Evolutionary conservation across 2,113 vertebrate species (phyloP).

Genomic region (Ginglymostoma cirratum): DNA sequence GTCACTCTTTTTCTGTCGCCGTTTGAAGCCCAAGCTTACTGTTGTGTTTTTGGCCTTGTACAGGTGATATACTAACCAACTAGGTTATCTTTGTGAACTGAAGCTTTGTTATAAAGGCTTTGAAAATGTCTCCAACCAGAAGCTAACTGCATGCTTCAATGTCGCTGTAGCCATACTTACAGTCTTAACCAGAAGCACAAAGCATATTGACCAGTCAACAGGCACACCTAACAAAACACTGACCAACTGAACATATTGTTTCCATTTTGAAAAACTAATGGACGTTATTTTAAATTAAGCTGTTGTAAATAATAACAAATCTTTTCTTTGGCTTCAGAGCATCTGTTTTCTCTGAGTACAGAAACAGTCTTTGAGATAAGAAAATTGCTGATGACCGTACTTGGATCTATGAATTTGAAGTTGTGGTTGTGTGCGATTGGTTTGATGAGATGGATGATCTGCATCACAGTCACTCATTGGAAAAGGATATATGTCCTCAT

Average conservation of each 20-base stretch:
- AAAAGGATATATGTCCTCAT: no score
- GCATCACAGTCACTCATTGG: no score
- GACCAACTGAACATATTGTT: not conserved
- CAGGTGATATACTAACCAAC: not conserved
- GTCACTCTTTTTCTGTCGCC: not conserved
- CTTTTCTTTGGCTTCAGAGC: no score
- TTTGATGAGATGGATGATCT: no score
- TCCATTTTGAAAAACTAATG: no score
- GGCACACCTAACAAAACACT: not conserved
- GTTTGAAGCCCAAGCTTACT: not conserved
- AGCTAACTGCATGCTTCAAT: not conserved
- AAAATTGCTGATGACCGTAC: no score
- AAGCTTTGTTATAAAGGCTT: not conserved
- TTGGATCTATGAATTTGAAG: no score
- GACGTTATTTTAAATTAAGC: no score
- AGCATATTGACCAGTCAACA: not conserved
- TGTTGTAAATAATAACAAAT: no score
- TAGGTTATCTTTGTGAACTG: not conserved
- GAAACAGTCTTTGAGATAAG: no score
- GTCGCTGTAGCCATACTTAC: not conserved
- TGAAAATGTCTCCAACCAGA: not conserved
- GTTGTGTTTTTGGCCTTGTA: not conserved
- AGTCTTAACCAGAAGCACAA: not conserved
- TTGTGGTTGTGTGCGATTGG: no score
- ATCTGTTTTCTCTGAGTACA: no score